These are phyloP conservation scores for Brachyistius frenatus DNA, from an alignment of 2,113 vertebrate genomes.

Conservation along the genomic window DNA sequence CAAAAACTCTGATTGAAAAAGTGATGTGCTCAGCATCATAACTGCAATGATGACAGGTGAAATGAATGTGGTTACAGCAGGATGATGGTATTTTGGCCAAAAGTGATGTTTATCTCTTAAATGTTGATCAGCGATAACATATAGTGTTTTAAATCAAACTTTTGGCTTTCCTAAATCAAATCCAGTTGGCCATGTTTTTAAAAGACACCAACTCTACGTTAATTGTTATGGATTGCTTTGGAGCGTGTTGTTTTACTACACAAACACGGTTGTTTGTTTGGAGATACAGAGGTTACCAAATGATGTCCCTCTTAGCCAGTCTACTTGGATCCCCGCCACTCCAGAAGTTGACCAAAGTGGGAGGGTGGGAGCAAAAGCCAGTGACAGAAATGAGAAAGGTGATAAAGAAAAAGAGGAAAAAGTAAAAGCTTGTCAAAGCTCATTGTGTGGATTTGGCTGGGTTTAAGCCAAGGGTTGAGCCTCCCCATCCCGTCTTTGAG, in stretches of 20 bases:
- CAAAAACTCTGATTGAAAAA: background rate
- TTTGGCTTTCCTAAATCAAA: slow-evolving; percentile 22
- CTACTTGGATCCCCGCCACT: slow-evolving; percentile 8
- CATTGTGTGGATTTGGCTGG: slow-evolving; percentile 65
- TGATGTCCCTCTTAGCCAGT: background rate
- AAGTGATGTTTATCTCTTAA: slow-evolving; percentile 37
- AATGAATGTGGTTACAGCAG: slow-evolving; percentile 23
- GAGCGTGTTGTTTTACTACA: slow-evolving; percentile 37
- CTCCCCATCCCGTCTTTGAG: slow-evolving; percentile 60
- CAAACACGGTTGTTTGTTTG: slow-evolving; percentile 37
- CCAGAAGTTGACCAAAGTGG: slow-evolving; percentile 31
- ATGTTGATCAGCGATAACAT: slow-evolving; percentile 58
- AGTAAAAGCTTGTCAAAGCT: slow-evolving; percentile 64
- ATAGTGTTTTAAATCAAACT: slow-evolving; percentile 15
- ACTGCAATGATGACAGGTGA: slow-evolving; percentile 11
- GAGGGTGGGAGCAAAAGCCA: slow-evolving; percentile 15
- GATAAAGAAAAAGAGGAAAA: slow-evolving; percentile 31
- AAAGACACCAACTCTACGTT: slow-evolving; percentile 5
- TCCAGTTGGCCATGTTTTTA: slow-evolving; percentile 7
- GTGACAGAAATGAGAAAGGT: slow-evolving; percentile 14
- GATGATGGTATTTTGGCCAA: slow-evolving; percentile 41
- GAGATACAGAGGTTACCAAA: slow-evolving; percentile 7
- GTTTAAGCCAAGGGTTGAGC: slow-evolving; percentile 55
- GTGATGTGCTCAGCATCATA: slow-evolving; percentile 23
- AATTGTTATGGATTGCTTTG: slow-evolving; percentile 1